Evolutionary conservation across 2,797 vertebrate species (phyloP).

Genomic region (Epinephelus malabaricus): DNA sequence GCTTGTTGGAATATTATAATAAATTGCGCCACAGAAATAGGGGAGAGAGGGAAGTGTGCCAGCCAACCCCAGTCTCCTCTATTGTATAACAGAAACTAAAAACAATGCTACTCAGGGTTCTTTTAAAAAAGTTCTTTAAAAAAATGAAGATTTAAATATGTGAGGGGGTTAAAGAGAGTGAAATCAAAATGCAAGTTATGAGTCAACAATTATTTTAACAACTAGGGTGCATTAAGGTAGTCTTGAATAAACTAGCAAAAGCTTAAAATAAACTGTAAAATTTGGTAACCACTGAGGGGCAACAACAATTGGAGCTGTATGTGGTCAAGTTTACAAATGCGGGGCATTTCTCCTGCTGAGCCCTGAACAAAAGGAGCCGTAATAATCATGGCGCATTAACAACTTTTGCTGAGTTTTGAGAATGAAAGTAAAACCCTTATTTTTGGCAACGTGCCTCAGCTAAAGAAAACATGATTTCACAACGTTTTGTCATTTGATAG

Average conservation of each 20-base stretch:
- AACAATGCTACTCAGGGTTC: neutral
- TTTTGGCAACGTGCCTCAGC: conserved; percentile 12
- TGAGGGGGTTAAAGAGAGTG: no score
- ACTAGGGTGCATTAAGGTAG: no score
- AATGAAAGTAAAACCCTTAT: conserved; percentile 44
- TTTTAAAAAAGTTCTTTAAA: neutral
- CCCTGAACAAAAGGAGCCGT: neutral
- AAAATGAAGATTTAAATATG: neutral
- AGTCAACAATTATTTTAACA: no score
- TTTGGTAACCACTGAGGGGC: neutral
- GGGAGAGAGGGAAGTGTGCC: no score
- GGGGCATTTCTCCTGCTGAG: conserved; percentile 7
- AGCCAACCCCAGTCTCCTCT: no score
- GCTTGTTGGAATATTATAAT: no score
- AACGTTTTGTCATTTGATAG: conserved; percentile 41
- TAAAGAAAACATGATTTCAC: conserved; percentile 41
- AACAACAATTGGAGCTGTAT: neutral
- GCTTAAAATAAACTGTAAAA: neutral
- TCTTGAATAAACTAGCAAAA: neutral
- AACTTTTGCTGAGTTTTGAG: conserved; percentile 35
- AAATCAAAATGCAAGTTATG: no score
- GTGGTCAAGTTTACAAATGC: neutral
- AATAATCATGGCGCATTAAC: neutral
- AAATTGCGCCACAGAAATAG: no score
- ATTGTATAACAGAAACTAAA: neutral